Base-by-base conservation (phyloP, 2,888 invertebrate species). In the Anoncus sp. region DNA sequence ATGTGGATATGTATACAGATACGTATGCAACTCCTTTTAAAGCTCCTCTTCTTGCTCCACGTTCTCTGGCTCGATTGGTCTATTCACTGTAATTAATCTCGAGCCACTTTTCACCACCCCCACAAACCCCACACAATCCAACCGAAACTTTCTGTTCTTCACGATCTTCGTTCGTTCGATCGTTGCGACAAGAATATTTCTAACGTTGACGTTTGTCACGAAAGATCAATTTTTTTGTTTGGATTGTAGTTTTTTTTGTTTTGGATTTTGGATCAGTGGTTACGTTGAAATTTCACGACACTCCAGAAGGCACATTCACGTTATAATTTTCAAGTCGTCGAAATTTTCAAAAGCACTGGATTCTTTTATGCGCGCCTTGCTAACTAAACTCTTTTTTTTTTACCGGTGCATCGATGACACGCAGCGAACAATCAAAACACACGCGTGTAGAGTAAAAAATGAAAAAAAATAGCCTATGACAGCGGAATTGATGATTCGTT, bases 21-120 rank as follows among this genome's bases (percentile, higher is more conserved):
- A 18, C 55, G 40, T 57, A 57, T 70, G 18, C n/a, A 67, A 65
- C 71, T 65, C 65, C 43, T 67, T 67, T 67, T 20, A 35, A 10
- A 73, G 62, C 81, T 43, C 12, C 76, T 59, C 81, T 82, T 53
- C 40, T 70, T 59, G 55, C 55, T 76, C 40, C 75, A 60, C 38
- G 73, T 65, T 65, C 73, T 59, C 67, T 45, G 40, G 31, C 67
- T 76, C 77, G 75, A 80, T 78, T 76, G 70, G 77, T 77, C 70
- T 59, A 77, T 77, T 81, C 75, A 63, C 77, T 62, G 63, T 65
- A 55, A 80, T 74, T 73, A 77, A 62, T 70, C 65, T 72, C 63
- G 63, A 65, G 79, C 81, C 79, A 80, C 83, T 75, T 78, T 69
- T 60, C 55, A 69, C 43, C 60, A 49, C 27, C 47, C 9, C 45